Base-by-base conservation (phyloP, 1,140 invertebrate genomes). In the Trichomalopsis sarcophagae region DNA sequence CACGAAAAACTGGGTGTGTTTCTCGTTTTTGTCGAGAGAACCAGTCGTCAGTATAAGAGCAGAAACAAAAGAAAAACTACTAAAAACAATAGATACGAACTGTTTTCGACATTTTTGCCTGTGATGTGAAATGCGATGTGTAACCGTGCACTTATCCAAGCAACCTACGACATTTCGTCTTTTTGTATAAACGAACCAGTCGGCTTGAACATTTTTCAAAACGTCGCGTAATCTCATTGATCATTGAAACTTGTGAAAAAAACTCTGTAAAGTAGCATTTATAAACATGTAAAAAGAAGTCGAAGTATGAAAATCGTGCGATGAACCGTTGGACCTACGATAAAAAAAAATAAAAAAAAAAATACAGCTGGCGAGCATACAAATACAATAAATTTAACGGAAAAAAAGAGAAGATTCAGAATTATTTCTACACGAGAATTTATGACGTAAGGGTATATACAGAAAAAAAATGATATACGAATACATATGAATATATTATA, bases 361-460 rank as follows among this genome's bases (percentile, higher is more conserved):
- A 23, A 88, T 89, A 89, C 88, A 88, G 84, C 88, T 84, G 87
- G 81, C 83, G 85, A 89, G 85, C 85, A 89, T 88, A 89, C 76
- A 88, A 89, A 90, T 90, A 88, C 87, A 89, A 89, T 89, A 89
- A 87, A 88, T 87, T 87, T 68, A 84, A 88, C 85, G 55, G 87
- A 86, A 80, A 87, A 80, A 80, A 87, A 79, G 55, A 87, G 71
- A 85, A 85, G 69, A 87, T 87, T 87, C 86, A 92, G 89, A 92
- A 90, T 91, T 91, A 91, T 92, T 92, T 92, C 90, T 92, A 92
- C 91, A 92, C 87, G 87, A 89, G 87, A 90, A 89, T 86, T 87
- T 89, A 90, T 89, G 87, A 90, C 11, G 13, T 90, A 88, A 91
- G 89, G 88, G 89, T 90, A 90, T 89, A 90, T 88, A 89, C 33